phyloP scores from a whole-genome alignment of 1,140 invertebrate genomes.

The Acyrthosiphon pisum region DNA sequence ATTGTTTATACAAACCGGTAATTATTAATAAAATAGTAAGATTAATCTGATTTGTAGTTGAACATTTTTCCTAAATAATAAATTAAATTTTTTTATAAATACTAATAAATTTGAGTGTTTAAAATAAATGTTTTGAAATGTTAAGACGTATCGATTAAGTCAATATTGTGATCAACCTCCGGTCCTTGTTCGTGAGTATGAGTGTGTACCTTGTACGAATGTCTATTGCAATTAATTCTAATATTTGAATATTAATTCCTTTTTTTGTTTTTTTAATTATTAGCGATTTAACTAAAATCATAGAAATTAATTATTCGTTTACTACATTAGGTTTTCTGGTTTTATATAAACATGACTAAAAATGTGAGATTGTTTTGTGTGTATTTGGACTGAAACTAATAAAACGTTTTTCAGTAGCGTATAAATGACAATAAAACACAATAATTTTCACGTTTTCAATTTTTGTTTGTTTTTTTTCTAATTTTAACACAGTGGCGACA shows the following conservation, averaged over 20 bases:
- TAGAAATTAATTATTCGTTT: background rate
- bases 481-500: constrained; percentile 82
- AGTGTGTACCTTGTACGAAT: background rate
- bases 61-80: background rate
- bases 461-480: constrained; percentile 59
- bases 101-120: background rate
- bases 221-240: background rate
- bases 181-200: constrained; percentile 23
- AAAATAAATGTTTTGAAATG: background rate
- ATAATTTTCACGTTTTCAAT: constrained; percentile 58
- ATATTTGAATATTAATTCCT: background rate
- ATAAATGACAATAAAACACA: constrained; percentile 25
- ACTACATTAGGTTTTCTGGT: background rate
- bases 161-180: constrained; percentile 12
- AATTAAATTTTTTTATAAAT: background rate
- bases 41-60: background rate
- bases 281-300: background rate
- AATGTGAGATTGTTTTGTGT: background rate
- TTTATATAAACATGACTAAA: background rate
- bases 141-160: background rate
- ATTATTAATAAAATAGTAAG: background rate
- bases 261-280: background rate
- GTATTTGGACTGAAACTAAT: constrained; percentile 11
- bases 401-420: constrained; percentile 36
- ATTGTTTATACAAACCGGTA: background rate